Conservation (phyloP, 2,888 invertebrate species). For the Chloroclysta siterata region DNA sequence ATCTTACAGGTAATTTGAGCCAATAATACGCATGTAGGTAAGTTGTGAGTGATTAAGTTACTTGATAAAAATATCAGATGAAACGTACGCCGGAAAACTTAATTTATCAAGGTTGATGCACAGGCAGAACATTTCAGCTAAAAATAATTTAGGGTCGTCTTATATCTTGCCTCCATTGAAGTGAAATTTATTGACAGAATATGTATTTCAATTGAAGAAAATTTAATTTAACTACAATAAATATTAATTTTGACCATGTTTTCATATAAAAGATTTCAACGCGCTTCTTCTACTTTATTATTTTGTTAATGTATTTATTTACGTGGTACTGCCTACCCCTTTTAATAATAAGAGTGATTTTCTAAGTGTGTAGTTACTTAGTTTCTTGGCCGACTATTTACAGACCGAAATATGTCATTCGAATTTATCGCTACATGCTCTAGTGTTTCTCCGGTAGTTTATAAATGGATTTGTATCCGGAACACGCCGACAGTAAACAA, state of each 20-base stretch:
- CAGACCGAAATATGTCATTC: neutral
- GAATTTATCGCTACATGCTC: neutral
- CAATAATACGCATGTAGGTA: slow-evolving; percentile 14
- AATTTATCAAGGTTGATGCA: neutral
- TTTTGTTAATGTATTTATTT: too few species aligned
- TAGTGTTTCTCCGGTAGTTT: neutral
- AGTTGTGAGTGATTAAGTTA: slow-evolving; percentile 22
- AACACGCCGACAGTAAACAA: slow-evolving; percentile 32
- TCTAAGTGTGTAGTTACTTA: too few species aligned
- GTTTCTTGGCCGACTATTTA: neutral
- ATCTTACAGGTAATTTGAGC: slow-evolving; percentile 29
- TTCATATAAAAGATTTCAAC: slow-evolving; percentile 17
- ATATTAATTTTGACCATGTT: neutral
- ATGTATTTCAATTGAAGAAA: neutral
- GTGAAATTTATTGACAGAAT: neutral
- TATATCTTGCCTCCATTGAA: neutral
- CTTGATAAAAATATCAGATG: slow-evolving; percentile 9
- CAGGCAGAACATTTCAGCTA: neutral
- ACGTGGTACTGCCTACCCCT: too few species aligned
- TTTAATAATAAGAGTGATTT: too few species aligned
- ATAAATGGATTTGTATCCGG: slow-evolving; percentile 26
- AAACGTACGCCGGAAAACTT: slow-evolving; percentile 3
- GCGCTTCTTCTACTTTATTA: slow-evolving; percentile 4
- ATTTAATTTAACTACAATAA: neutral
- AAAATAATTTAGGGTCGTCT: neutral